Evolutionary conservation across 2,797 vertebrate genomes (phyloP).

Genomic region (Allobates femoralis): DNA sequence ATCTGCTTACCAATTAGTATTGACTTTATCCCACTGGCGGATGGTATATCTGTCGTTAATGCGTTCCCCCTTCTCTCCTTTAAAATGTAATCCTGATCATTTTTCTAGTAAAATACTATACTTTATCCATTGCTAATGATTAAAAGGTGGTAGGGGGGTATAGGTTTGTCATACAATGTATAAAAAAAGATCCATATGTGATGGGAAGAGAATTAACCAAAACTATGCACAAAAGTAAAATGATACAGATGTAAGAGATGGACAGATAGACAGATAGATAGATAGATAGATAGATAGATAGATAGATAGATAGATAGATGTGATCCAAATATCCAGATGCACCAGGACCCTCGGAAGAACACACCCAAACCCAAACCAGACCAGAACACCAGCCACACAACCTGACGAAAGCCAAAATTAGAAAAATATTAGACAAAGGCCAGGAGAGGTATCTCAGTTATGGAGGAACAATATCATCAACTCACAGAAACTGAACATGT

Average conservation of each 20-base stretch:
- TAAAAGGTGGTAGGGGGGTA: background rate
- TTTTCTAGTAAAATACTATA: slow-evolving; percentile 22
- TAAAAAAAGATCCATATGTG: background rate
- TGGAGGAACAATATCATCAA: too few relatives aligned
- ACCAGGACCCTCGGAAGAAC: too few relatives aligned
- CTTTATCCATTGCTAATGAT: background rate
- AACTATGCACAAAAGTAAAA: background rate
- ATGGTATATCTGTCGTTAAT: slow-evolving; percentile 42
- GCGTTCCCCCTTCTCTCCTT: slow-evolving; percentile 19
- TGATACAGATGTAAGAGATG: background rate
- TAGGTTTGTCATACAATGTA: background rate
- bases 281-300: background rate
- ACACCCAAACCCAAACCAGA: too few relatives aligned
- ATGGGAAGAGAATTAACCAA: background rate
- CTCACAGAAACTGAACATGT: too few relatives aligned
- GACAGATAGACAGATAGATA: background rate
- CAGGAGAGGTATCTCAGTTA: too few relatives aligned
- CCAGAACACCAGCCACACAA: too few relatives aligned
- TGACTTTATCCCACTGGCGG: slow-evolving; percentile 53
- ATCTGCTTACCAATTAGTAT: slow-evolving; percentile 54
- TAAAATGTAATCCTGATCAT: slow-evolving; percentile 12
- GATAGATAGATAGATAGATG: background rate
- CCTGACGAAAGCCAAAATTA: too few relatives aligned
- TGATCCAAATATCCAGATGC: too few relatives aligned
- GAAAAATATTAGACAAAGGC: too few relatives aligned